phyloP scores from a whole-genome alignment of 1,140 invertebrate species.

The Phymastichus coffea region DNA sequence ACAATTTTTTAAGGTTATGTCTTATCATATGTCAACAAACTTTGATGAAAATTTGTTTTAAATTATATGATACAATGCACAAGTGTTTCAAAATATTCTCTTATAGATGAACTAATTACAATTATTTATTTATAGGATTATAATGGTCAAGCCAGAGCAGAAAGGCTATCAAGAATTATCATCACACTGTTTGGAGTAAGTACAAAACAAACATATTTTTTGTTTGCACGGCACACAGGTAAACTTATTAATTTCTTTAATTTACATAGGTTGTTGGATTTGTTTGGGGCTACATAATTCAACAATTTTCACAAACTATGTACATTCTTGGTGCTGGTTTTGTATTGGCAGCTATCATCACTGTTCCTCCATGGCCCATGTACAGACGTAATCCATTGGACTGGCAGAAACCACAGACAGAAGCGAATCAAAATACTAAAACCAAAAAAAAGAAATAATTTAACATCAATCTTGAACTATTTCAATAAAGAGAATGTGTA shows the following conservation, averaged over 20 bases:
- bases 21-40: not conserved
- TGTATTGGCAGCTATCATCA: conserved; percentile 77
- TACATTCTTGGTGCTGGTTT: conserved; percentile 91
- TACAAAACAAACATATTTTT: conserved; percentile 18
- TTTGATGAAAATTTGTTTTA: too few relatives aligned
- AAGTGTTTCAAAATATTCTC: conserved; percentile 1
- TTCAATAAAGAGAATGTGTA: not conserved
- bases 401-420: conserved; percentile 79
- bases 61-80: too few relatives aligned
- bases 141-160: conserved; percentile 86
- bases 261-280: conserved; percentile 73
- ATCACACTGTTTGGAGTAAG: conserved; percentile 84
- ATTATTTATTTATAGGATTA: conserved; percentile 70
- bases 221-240: conserved; percentile 12
- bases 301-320: conserved; percentile 93
- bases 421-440: conserved; percentile 30
- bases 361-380: conserved; percentile 92
- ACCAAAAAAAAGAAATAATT: conserved; percentile 25
- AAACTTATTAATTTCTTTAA: conserved; percentile 31
- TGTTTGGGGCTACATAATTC: conserved; percentile 89
- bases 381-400: conserved; percentile 82
- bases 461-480: not conserved
- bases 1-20: conserved; percentile 26
- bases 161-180: conserved; percentile 83
- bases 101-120: conserved; percentile 11